phyloP scores from a whole-genome alignment of 2,113 vertebrate species.

The Phalacrocorax carbo region DNA sequence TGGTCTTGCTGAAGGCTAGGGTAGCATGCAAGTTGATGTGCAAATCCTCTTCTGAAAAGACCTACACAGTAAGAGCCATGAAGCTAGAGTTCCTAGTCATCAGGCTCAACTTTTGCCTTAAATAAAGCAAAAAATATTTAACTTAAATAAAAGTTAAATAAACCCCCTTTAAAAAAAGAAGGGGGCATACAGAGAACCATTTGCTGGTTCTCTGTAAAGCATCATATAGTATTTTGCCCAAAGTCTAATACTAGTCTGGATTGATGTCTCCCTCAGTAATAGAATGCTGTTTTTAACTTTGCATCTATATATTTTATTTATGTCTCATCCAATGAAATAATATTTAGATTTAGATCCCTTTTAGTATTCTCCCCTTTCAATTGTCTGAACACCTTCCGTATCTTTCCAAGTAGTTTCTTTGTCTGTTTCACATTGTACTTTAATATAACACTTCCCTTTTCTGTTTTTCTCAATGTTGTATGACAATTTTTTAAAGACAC shows the following conservation, averaged over 20 bases:
- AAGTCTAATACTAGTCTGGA: background rate
- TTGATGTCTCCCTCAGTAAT: background rate
- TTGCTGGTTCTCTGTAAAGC: background rate
- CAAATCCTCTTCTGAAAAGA: background rate
- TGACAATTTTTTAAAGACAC: background rate
- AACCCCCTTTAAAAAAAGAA: background rate
- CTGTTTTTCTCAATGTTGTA: background rate
- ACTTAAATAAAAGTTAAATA: background rate
- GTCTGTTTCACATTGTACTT: background rate
- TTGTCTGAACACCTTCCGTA: background rate
- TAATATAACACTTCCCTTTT: background rate
- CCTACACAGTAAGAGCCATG: background rate
- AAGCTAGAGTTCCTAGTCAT: background rate
- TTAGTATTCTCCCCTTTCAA: background rate
- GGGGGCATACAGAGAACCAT: fast-evolving
- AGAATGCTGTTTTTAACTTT: background rate
- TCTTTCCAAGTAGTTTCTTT: background rate
- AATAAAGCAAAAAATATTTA: background rate
- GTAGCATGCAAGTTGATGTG: background rate
- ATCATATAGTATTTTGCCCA: background rate
- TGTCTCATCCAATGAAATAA: background rate
- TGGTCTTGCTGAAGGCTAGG: background rate
- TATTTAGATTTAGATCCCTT: background rate
- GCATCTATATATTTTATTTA: background rate
- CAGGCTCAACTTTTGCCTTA: background rate